Percentiles rank a stretch among this genome's conserved stretches.
Conservation (phyloP, 2,113 vertebrate species). For the Tylochromis polylepis region DNA sequence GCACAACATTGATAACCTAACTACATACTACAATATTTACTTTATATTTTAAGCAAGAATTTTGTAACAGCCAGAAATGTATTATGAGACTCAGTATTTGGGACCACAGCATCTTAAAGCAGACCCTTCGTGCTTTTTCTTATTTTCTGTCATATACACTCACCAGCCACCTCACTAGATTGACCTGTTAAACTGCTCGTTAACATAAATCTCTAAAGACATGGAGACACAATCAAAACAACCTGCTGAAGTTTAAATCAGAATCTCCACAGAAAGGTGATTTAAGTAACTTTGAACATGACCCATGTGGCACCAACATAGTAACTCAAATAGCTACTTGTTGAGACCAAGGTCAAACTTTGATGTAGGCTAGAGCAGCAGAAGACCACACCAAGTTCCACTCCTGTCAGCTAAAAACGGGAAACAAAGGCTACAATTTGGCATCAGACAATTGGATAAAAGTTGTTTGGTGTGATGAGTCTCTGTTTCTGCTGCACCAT, state of each 20-base stretch:
- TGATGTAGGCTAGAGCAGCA: background rate
- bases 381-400: fast-evolving
- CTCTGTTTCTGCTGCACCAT: background rate
- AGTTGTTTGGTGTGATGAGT: background rate
- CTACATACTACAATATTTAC: background rate
- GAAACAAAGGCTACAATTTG: background rate
- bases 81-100: background rate
- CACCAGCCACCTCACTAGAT: background rate
- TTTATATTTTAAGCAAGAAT: background rate
- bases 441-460: background rate
- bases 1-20: background rate
- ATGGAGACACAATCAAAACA: background rate
- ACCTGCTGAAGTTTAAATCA: background rate
- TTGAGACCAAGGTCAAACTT: background rate
- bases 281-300: background rate
- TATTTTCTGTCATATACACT: background rate
- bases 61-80: background rate
- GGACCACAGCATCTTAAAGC: background rate
- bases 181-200: background rate
- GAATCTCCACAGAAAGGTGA: background rate
- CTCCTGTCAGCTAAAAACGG: background rate
- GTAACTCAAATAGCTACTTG: background rate
- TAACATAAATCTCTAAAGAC: background rate
- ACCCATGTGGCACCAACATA: background rate
- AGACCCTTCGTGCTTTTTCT: background rate